Percentiles rank a stretch among this genome's conserved stretches.
These are phyloP conservation scores for Danio jaintianensis DNA, from an alignment of 2,797 vertebrate species.

Conservation along the genomic window DNA sequence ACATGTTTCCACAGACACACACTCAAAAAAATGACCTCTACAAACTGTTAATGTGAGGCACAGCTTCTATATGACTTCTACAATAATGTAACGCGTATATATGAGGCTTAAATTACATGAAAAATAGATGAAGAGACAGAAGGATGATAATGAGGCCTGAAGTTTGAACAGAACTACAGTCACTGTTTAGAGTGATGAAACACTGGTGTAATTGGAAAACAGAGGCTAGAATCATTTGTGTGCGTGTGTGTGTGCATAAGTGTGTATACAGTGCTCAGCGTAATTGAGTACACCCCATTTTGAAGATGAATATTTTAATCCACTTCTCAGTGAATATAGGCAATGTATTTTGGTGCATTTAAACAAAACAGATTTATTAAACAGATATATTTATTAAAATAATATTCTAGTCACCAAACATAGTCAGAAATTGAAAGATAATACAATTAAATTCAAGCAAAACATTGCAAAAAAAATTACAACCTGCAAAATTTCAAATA, in stretches of 20 bases:
- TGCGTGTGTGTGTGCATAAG: background rate
- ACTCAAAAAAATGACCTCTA: background rate
- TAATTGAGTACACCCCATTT: too few species aligned
- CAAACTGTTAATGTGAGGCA: background rate
- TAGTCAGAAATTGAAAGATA: too few species aligned
- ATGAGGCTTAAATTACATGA: background rate
- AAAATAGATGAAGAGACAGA: background rate
- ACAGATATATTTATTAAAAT: too few species aligned
- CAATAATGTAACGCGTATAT: background rate
- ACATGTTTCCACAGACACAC: slow-evolving; percentile 17
- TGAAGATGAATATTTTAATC: too few species aligned
- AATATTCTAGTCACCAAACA: too few species aligned
- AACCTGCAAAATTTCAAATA: too few species aligned
- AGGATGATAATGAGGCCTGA: background rate
- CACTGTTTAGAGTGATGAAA: slow-evolving; percentile 22
- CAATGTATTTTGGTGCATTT: too few species aligned
- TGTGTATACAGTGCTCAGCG: too few species aligned
- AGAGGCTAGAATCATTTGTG: background rate
- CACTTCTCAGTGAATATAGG: too few species aligned
- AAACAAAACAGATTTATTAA: too few species aligned
- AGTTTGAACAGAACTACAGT: slow-evolving; percentile 2
- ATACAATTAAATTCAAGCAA: too few species aligned
- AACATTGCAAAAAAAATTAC: too few species aligned
- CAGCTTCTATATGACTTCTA: background rate
- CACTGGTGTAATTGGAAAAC: slow-evolving; percentile 11